Evolutionary conservation across 2,113 vertebrate genomes (phyloP).

Genomic region (Struthio camelus): DNA sequence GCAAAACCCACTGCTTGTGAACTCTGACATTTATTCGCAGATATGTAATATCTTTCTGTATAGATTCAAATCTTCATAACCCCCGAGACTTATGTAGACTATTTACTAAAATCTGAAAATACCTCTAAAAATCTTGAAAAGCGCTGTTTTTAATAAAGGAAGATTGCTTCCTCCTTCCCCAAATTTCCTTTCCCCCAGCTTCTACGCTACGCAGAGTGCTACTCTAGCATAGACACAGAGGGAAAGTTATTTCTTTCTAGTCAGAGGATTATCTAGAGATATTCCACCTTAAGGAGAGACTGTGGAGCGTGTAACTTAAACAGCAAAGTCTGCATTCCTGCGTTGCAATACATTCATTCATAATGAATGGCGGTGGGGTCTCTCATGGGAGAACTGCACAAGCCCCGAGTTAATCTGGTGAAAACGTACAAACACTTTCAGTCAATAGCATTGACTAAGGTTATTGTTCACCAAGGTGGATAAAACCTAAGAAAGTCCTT

Average conservation of each 20-base stretch:
- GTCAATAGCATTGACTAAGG: constrained; percentile 25
- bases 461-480: constrained; percentile 55
- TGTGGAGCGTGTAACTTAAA: background rate
- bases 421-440: constrained; percentile 35
- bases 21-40: background rate
- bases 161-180: background rate
- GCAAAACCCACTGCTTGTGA: background rate
- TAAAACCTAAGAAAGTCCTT: constrained; percentile 36
- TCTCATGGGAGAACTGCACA: background rate
- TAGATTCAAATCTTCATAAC: background rate
- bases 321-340: background rate
- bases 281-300: background rate
- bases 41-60: background rate
- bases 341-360: background rate
- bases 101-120: background rate
- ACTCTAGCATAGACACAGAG: background rate
- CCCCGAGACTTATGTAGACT: background rate
- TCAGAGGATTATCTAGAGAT: background rate
- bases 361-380: background rate
- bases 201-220: background rate
- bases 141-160: background rate
- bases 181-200: background rate
- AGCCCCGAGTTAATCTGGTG: constrained; percentile 4
- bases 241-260: background rate
- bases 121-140: background rate